phyloP scores from a whole-genome alignment of 1,140 invertebrate genomes.

The Anoplophora glabripennis region DNA sequence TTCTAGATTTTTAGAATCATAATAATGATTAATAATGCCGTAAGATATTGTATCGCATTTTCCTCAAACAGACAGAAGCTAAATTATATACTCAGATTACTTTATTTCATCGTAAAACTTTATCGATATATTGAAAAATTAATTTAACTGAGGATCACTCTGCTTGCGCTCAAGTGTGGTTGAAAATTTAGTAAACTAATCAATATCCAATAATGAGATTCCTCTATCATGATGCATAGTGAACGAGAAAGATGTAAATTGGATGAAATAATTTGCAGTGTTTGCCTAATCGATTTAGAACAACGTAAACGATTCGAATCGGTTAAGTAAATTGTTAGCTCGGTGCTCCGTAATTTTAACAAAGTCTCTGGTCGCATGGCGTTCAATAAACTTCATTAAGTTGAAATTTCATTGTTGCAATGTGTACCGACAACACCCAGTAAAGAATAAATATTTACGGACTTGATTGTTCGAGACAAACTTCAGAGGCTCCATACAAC shows the following conservation, averaged over 20 bases:
- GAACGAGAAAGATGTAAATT: background rate
- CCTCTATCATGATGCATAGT: no score
- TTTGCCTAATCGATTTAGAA: background rate
- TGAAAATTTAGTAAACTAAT: no score
- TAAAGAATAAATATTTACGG: slow-evolving; percentile 5
- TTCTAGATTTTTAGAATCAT: no score
- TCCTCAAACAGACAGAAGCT: no score
- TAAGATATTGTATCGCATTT: no score
- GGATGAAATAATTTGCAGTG: slow-evolving; percentile 2
- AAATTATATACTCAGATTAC: no score
- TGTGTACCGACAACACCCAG: slow-evolving; percentile 3
- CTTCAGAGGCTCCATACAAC: background rate
- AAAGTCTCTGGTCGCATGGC: slow-evolving; percentile 1
- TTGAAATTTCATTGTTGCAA: slow-evolving; percentile 2
- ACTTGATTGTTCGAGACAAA: slow-evolving; percentile 1
- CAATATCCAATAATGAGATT: no score
- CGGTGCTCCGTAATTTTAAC: slow-evolving; percentile 2
- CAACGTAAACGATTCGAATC: slow-evolving; percentile 1
- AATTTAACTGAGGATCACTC: no score
- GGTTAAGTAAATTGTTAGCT: slow-evolving; percentile 4
- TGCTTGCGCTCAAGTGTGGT: no score
- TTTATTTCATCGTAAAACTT: no score
- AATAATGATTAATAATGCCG: no score
- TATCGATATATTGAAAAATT: no score
- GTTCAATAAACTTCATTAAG: slow-evolving; percentile 5